A percentile compares a stretch with the other conserved stretches of the same genome.
phyloP scores from a whole-genome alignment of 2,797 vertebrate genomes.

The Anolis apletophallus region DNA sequence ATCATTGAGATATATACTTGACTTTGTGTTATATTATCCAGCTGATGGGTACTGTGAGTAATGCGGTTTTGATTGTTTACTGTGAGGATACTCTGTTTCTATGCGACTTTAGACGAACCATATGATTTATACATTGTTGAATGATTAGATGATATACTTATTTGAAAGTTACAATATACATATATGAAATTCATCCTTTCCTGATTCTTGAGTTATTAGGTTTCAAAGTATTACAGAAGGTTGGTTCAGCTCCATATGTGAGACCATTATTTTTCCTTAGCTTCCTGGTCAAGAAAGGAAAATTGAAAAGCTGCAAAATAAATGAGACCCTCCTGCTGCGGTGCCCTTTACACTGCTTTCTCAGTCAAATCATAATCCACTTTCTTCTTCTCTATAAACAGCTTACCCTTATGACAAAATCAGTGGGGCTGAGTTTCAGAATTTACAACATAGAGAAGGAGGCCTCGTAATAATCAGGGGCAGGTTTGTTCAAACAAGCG shows the following conservation, averaged over 20 bases:
- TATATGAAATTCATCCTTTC: no score
- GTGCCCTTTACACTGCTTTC: not conserved
- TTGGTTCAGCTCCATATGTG: not conserved
- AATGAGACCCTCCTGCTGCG: not conserved
- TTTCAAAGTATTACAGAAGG: not conserved
- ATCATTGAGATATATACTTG: no score
- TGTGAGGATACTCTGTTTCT: no score
- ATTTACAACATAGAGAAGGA: conserved; percentile 8
- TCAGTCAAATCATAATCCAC: not conserved
- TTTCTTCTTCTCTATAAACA: not conserved
- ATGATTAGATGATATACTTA: no score
- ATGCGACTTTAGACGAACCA: no score
- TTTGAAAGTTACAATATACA: no score
- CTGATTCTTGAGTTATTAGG: no score
- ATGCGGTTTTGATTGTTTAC: no score
- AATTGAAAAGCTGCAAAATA: not conserved
- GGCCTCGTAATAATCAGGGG: not conserved
- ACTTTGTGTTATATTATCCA: no score
- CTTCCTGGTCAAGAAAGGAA: not conserved
- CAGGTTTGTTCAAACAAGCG: not conserved
- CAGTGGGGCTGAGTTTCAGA: not conserved
- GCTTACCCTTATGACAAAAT: not conserved
- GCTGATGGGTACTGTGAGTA: no score
- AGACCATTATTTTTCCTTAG: not conserved
- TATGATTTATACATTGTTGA: no score